These are phyloP conservation scores for Azorinus chamasolen DNA, from an alignment of 2,888 invertebrate species.

Conservation along the genomic window DNA sequence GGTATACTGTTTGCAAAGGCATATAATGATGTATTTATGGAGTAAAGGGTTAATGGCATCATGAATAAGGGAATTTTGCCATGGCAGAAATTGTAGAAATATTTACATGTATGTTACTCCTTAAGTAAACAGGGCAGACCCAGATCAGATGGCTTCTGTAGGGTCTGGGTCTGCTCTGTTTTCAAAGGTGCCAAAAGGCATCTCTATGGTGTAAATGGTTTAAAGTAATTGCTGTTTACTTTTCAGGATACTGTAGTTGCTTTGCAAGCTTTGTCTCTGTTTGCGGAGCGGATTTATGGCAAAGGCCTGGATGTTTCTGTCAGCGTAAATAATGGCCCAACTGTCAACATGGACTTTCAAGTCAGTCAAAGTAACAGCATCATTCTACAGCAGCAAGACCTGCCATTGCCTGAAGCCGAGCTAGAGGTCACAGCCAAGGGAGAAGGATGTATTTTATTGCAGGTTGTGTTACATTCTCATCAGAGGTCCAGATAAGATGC, in stretches of 20 bases:
- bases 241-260: constrained; percentile 86
- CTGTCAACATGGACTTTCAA: constrained; percentile 29
- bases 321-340: constrained; percentile 20
- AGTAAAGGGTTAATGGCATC: too few species aligned
- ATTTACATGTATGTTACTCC: too few species aligned
- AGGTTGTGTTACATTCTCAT: constrained; percentile 68
- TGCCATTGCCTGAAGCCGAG: constrained; percentile 35
- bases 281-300: constrained; percentile 62
- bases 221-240: background rate
- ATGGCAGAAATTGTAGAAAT: too few species aligned
- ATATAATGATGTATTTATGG: too few species aligned
- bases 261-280: constrained; percentile 84
- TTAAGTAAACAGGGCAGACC: too few species aligned
- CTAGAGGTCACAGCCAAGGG: constrained; percentile 71
- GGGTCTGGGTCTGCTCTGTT: background rate
- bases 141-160: background rate
- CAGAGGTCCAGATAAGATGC: too few species aligned
- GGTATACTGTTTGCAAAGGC: too few species aligned
- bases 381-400: constrained; percentile 68
- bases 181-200: background rate
- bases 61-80: too few species aligned
- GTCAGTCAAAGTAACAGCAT: constrained; percentile 69
- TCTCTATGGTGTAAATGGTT: background rate
- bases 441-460: constrained; percentile 80
- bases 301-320: constrained; percentile 52